A percentile compares a stretch with the other conserved stretches of the same genome.
These are phyloP conservation scores for Crypturellus tataupa DNA, from an alignment of 2,797 vertebrate species.

Conservation along the genomic window DNA sequence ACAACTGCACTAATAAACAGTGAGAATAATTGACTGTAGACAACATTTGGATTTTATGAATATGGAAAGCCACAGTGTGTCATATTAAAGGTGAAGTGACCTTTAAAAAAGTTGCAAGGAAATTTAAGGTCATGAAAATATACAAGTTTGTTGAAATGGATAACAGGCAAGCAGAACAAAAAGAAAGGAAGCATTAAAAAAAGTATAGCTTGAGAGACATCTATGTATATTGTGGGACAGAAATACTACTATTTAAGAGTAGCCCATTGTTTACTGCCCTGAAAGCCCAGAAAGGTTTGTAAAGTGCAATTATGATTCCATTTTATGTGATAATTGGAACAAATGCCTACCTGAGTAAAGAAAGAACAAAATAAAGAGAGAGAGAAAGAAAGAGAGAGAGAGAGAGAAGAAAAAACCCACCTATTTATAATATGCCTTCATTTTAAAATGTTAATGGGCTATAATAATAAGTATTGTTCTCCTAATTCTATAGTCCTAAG, in stretches of 20 bases:
- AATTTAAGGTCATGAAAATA: conserved; percentile 37
- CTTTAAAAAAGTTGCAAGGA: conserved; percentile 30
- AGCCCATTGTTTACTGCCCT: conserved; percentile 1
- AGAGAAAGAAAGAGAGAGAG: background rate
- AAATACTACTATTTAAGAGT: background rate
- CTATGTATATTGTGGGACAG: background rate
- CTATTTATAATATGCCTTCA: background rate
- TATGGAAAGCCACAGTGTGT: conserved; percentile 31
- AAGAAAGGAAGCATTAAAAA: background rate
- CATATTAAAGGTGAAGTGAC: conserved; percentile 37
- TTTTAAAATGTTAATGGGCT: background rate
- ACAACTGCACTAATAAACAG: background rate
- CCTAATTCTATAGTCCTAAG: background rate
- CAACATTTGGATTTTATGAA: conserved; percentile 50
- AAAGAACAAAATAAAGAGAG: background rate
- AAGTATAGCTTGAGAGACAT: background rate
- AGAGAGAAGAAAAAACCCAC: background rate
- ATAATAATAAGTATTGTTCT: conserved; percentile 22
- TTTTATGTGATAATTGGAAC: conserved; percentile 14
- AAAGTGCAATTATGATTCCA: conserved; percentile 13
- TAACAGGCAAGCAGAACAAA: background rate
- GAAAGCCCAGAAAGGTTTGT: background rate
- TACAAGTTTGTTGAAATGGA: background rate
- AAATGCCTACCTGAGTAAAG: background rate
- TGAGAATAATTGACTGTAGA: background rate